These are phyloP conservation scores for Cossypha heuglini DNA, from an alignment of 2,797 vertebrate genomes.

Conservation along the genomic window DNA sequence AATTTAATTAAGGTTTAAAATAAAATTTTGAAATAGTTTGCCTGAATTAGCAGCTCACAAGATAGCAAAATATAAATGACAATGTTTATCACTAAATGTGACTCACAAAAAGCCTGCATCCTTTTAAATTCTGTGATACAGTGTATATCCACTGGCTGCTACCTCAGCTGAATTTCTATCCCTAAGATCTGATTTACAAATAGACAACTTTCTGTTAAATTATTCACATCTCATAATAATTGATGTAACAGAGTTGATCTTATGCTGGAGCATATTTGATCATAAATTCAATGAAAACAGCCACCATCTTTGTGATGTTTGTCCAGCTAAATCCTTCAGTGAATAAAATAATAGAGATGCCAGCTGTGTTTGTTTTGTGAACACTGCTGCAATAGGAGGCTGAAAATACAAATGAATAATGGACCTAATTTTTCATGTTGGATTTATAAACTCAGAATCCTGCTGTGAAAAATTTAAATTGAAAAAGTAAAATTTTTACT, in stretches of 20 bases:
- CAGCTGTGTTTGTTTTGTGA: constrained; percentile 63
- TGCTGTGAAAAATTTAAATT: neutral
- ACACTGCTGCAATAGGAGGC: constrained; percentile 15
- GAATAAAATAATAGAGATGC: constrained; percentile 68
- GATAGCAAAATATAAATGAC: neutral
- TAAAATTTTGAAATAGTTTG: neutral
- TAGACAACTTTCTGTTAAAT: constrained; percentile 75
- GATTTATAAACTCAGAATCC: neutral
- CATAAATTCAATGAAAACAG: constrained; percentile 79
- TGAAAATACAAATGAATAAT: constrained; percentile 45
- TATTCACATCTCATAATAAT: constrained; percentile 77
- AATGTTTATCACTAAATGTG: neutral
- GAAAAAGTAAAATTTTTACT: neutral
- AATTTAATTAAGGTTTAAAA: constrained; percentile 10
- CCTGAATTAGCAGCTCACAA: neutral
- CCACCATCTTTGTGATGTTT: constrained; percentile 77
- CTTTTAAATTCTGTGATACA: neutral
- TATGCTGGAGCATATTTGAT: constrained; percentile 73
- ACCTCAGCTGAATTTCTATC: constrained; percentile 54
- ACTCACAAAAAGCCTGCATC: neutral
- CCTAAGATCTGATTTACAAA: constrained; percentile 63
- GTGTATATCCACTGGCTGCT: neutral
- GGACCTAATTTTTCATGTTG: constrained; percentile 13
- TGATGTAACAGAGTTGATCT: constrained; percentile 72
- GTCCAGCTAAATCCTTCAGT: constrained; percentile 78